A percentile compares a stretch with the other conserved stretches of the same genome.
phyloP scores from a whole-genome alignment of 2,888 invertebrate species.

The Nasonovia ribisnigri region DNA sequence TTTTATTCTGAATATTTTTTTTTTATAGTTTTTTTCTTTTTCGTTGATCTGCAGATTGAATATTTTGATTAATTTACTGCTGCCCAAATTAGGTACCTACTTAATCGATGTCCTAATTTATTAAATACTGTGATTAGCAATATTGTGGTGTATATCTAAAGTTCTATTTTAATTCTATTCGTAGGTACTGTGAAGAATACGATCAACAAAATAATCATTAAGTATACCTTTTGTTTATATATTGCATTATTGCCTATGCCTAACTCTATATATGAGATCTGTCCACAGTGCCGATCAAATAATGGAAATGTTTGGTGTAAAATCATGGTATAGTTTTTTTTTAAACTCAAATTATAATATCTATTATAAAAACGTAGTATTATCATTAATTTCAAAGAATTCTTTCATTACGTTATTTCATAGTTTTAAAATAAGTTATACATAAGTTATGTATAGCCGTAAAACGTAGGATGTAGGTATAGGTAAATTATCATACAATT shows the following conservation, averaged over 20 bases:
- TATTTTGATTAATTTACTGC: background rate
- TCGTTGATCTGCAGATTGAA: background rate
- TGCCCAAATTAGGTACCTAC: background rate
- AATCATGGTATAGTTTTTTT: too few relatives aligned
- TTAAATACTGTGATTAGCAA: background rate
- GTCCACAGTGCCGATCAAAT: background rate
- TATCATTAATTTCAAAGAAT: background rate
- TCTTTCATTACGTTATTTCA: background rate
- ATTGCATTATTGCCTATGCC: too few relatives aligned
- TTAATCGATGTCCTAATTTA: background rate
- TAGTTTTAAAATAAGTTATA: background rate
- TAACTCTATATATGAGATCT: too few relatives aligned
- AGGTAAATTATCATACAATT: too few relatives aligned
- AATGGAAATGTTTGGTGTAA: too few relatives aligned
- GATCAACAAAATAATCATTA: background rate
- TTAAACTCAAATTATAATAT: background rate
- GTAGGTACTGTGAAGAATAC: background rate
- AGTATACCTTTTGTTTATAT: background rate
- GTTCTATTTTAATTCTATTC: background rate
- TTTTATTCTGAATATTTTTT: background rate
- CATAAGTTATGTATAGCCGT: background rate
- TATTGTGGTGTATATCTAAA: background rate
- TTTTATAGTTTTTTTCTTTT: background rate
- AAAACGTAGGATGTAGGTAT: background rate
- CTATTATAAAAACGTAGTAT: background rate